phyloP scores from a whole-genome alignment of 2,888 invertebrate genomes.

The Zele albiditarsus region DNA sequence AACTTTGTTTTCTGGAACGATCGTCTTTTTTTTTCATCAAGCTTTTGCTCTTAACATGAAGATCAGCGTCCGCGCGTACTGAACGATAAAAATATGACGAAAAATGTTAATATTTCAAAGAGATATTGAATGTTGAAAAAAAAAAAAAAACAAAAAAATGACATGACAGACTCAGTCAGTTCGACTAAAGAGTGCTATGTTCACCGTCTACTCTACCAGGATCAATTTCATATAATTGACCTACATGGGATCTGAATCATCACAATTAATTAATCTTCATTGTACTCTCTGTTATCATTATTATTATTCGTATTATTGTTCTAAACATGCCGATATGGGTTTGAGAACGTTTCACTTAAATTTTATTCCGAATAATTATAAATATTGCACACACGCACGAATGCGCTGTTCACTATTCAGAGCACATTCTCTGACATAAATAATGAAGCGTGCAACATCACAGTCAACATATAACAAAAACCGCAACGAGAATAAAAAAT shows the following conservation, averaged over 20 bases:
- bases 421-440: background rate
- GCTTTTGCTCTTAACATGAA: too few species aligned
- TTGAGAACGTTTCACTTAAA: background rate
- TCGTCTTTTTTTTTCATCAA: too few species aligned
- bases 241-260: background rate
- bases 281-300: background rate
- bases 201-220: too few species aligned
- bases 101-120: too few species aligned
- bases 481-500: background rate
- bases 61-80: too few species aligned
- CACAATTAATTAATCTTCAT: background rate
- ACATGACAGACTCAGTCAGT: too few species aligned
- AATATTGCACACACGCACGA: background rate
- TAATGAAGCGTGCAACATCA: slow-evolving; percentile 24
- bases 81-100: too few species aligned
- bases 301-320: background rate
- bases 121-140: too few species aligned
- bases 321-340: background rate
- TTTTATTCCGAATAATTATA: slow-evolving; percentile 3
- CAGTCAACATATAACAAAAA: slow-evolving; percentile 20
- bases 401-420: background rate
- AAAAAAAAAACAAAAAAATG: too few species aligned
- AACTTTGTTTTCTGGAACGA: too few species aligned
- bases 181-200: too few species aligned
- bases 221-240: background rate